phyloP scores from a whole-genome alignment of 2,113 vertebrate genomes.

The Eptesicus fuscus region DNA sequence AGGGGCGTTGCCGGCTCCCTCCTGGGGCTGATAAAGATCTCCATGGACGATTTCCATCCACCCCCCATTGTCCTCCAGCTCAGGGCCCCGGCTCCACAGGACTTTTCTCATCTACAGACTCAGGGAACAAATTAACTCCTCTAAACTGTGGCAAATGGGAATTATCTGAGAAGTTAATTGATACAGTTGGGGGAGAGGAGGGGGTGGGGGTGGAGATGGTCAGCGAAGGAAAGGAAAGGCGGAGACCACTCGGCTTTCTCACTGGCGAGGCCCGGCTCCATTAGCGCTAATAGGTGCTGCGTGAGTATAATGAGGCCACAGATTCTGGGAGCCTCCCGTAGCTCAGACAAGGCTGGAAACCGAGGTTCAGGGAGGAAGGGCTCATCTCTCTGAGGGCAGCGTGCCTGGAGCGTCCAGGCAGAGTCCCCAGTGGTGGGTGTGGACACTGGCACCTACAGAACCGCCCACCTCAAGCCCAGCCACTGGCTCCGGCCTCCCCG shows the following conservation, averaged over 20 bases:
- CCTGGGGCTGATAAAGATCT: neutral
- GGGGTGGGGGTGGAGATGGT: neutral
- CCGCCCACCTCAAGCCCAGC: rapidly evolving
- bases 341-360: neutral
- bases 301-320: neutral
- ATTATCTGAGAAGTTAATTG: conserved; percentile 31
- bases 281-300: conserved; percentile 26
- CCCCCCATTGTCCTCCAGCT: neutral
- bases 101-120: neutral
- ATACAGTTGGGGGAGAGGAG: neutral
- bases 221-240: neutral
- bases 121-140: conserved; percentile 29
- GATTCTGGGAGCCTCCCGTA: neutral
- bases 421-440: neutral
- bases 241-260: conserved; percentile 8
- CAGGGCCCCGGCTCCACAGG: neutral
- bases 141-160: neutral
- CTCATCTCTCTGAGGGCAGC: neutral
- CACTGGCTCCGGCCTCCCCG: neutral
- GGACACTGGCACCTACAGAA: neutral
- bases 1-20: neutral
- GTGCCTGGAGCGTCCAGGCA: neutral
- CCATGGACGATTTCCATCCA: neutral
- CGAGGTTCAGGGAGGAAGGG: neutral
- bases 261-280: neutral